phyloP scores from a whole-genome alignment of 2,113 vertebrate species.

The Morone chrysops region DNA sequence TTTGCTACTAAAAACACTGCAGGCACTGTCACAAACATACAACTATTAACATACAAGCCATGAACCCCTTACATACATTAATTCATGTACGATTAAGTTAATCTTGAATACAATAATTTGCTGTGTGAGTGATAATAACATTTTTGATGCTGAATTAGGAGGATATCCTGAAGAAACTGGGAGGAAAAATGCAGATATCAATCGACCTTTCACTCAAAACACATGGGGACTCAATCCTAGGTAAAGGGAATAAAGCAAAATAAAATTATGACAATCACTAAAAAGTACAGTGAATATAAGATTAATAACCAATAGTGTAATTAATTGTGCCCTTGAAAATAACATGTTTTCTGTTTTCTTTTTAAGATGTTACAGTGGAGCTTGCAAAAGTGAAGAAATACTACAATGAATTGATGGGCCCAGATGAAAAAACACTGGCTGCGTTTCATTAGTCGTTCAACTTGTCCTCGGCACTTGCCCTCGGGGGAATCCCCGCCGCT shows the following conservation, averaged over 20 bases:
- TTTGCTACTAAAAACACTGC: background rate
- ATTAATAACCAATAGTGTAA: background rate
- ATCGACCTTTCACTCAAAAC: constrained; percentile 41
- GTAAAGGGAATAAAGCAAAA: constrained; percentile 15
- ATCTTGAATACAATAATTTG: background rate
- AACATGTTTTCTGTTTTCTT: background rate
- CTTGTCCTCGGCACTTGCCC: too few relatives aligned
- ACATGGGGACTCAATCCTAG: constrained; percentile 39
- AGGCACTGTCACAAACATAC: background rate
- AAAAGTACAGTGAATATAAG: background rate
- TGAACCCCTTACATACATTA: background rate
- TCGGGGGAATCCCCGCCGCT: too few relatives aligned
- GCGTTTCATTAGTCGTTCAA: too few relatives aligned
- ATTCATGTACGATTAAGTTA: background rate
- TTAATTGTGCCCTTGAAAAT: background rate
- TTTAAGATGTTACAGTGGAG: constrained; percentile 33
- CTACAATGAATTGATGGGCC: background rate
- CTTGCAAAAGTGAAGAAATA: background rate
- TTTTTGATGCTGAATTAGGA: constrained; percentile 24
- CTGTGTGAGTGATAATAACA: background rate
- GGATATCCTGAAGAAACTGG: accelerated
- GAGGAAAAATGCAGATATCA: background rate
- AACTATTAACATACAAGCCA: too few relatives aligned
- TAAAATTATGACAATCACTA: background rate
- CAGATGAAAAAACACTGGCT: too few relatives aligned